Evolutionary conservation across 2,888 invertebrate genomes (phyloP).

Genomic region (Eubasilissa splendida): DNA sequence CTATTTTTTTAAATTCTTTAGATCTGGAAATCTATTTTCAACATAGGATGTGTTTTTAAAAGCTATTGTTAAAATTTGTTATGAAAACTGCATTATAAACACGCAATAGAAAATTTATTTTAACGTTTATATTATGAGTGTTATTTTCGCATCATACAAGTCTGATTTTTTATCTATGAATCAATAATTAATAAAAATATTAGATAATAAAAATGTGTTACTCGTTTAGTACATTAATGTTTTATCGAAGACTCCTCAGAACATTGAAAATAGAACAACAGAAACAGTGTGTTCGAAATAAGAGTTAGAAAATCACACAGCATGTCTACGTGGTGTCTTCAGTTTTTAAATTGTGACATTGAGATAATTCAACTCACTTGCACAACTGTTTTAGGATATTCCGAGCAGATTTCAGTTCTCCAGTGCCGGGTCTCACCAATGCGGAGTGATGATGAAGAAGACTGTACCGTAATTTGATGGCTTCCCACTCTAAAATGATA

Average conservation of each 20-base stretch:
- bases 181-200: not conserved
- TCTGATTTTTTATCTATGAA: not conserved
- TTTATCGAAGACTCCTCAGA: not conserved
- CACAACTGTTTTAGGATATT: slow-evolving; percentile 82
- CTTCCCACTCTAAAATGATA: slow-evolving; percentile 65
- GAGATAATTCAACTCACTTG: slow-evolving; percentile 63
- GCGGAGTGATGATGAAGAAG: slow-evolving; percentile 83
- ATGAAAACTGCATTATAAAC: too few species aligned
- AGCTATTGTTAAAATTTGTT: too few species aligned
- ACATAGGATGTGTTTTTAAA: too few species aligned
- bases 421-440: slow-evolving; percentile 77
- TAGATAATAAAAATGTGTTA: not conserved
- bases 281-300: not conserved
- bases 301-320: not conserved
- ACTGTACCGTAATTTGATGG: slow-evolving; percentile 74
- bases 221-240: too few species aligned
- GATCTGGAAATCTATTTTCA: too few species aligned
- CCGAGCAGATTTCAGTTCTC: slow-evolving; percentile 80
- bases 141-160: not conserved
- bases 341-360: not conserved
- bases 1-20: too few species aligned
- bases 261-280: not conserved
- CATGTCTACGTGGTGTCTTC: not conserved
- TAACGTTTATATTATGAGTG: not conserved
- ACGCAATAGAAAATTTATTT: too few species aligned